Conservation (phyloP, 1,140 invertebrate species). For the Pachyrhynchus sulphureomaculatus region DNA sequence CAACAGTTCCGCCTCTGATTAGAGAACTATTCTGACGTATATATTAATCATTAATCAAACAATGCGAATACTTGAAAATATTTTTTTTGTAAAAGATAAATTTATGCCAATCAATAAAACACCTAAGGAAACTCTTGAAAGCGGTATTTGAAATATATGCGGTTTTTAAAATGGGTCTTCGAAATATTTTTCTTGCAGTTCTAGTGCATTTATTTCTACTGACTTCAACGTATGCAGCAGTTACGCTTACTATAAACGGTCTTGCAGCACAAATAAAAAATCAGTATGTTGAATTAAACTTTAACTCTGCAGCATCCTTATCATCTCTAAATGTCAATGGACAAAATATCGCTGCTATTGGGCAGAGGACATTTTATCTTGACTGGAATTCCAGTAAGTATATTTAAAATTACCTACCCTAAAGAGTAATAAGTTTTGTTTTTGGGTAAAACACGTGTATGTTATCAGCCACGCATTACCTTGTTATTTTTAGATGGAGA, state of each 20-base stretch:
- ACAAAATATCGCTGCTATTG: neutral
- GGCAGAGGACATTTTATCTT: neutral
- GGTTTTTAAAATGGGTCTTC: neutral
- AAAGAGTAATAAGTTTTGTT: no score
- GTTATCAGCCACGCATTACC: no score
- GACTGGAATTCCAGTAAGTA: neutral
- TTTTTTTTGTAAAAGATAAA: no score
- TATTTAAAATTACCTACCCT: no score
- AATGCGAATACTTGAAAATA: no score
- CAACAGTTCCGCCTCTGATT: no score
- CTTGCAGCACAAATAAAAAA: neutral
- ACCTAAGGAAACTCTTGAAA: no score
- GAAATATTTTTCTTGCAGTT: neutral
- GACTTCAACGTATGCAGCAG: neutral
- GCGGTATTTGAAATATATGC: no score
- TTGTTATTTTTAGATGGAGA: conserved; percentile 3
- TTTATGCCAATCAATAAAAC: no score
- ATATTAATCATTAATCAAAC: no score
- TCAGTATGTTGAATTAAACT: neutral
- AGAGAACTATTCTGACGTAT: no score
- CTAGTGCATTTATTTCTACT: neutral
- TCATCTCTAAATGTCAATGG: neutral
- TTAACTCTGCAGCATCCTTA: neutral
- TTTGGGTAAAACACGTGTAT: no score
- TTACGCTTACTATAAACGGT: neutral